Evolutionary conservation across 2,113 vertebrate species (phyloP).

Genomic region (Camelus dromedarius): DNA sequence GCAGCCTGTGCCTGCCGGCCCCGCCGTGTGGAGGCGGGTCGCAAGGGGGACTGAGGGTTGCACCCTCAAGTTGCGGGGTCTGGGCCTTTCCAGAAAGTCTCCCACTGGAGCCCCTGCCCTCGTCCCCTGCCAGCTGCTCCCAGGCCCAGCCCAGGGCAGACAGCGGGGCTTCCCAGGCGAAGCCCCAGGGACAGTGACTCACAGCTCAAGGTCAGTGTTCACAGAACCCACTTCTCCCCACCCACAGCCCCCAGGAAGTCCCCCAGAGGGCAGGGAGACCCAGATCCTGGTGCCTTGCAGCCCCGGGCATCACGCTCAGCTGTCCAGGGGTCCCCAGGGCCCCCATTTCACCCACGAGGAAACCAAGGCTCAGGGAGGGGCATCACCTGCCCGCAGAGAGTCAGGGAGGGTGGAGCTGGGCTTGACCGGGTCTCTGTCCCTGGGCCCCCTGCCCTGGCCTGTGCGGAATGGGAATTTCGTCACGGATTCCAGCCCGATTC

Average conservation of each 20-base stretch:
- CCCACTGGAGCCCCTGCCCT: not conserved
- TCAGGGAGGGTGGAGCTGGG: not conserved
- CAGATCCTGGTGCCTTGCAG: not conserved
- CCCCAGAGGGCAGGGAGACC: not conserved
- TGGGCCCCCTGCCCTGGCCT: not conserved
- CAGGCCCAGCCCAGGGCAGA: not conserved
- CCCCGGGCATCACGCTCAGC: not conserved
- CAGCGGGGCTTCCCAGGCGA: conserved; percentile 71
- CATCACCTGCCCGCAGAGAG: not conserved
- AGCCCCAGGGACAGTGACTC: conserved; percentile 65
- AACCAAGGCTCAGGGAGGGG: not conserved
- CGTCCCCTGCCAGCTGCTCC: conserved; percentile 43
- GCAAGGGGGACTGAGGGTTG: not conserved
- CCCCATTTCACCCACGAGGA: not conserved
- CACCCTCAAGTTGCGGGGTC: not conserved
- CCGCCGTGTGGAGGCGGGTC: not conserved
- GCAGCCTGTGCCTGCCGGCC: no score
- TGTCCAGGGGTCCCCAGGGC: no score
- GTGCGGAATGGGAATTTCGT: no score
- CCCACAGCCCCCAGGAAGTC: not conserved
- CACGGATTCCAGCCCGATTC: not conserved
- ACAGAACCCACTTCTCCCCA: not conserved
- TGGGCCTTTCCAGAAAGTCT: not conserved
- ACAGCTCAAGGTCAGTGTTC: not conserved
- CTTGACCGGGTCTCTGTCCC: not conserved